Evolutionary conservation across 2,888 invertebrate species (phyloP), one percentile per base, ranked within the genome.

Genomic region (Lepidocyrtoides sp.): DNA sequence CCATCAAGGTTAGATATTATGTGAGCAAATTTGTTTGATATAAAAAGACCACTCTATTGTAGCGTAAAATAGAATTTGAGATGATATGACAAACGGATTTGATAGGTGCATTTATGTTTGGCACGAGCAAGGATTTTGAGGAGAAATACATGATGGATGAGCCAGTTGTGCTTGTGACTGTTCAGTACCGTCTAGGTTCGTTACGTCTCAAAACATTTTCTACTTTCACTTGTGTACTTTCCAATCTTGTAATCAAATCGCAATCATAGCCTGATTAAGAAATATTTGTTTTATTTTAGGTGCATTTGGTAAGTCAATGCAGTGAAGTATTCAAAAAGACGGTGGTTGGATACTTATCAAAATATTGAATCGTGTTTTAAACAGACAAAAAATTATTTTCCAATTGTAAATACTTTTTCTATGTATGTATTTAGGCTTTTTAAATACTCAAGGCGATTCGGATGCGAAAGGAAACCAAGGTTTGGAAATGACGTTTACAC

Each of bases 141-240:
- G 93, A 91, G 12, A 93, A 92, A 82, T 94, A 94, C 79, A 88
- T 94, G n/a, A 94, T 94, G 94, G 94, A 94, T 63, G 92, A 93
- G 57, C 84, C 93, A 26, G 93, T 94, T 4, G 91, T 94, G 7
- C 81, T 94, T 0, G 93, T 94, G 17, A 94, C 94, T 0, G 77
- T 94, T 10, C 92, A 92, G 36, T 93, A 92, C 63, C 82, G 93
- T 14, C 23, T 75, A n/a, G 72, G 84, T 48, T 17, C 2, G 48
- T 26, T 82, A 48, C n/a, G 1, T 48, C n/a, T n/a, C n/a, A n/a
- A n/a, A n/a, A n/a, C n/a, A n/a, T n/a, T n/a, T n/a, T n/a, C n/a
- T n/a, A n/a, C n/a, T n/a, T n/a, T n/a, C n/a, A n/a, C n/a, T n/a
- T n/a, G n/a, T n/a, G n/a, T n/a, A n/a, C n/a, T n/a, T n/a, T n/a